Percentiles rank a stretch among this genome's conserved stretches.
These are phyloP conservation scores for Alosa alosa DNA, from an alignment of 2,113 vertebrate genomes.

Conservation along the genomic window DNA sequence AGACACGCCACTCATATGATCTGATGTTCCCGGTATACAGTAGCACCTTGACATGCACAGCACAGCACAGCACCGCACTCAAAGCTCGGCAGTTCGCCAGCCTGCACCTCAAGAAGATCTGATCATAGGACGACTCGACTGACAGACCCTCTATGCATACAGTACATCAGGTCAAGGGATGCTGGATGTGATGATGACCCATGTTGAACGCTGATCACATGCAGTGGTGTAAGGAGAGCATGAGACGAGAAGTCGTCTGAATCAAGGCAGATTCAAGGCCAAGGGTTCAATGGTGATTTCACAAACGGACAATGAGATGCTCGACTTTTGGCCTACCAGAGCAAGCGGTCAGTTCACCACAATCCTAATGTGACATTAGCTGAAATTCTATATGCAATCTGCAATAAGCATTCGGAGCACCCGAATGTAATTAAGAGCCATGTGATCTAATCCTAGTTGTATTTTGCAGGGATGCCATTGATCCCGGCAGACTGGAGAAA, in stretches of 20 bases:
- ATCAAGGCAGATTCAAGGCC: not conserved
- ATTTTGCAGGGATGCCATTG: not conserved
- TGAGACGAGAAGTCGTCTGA: not conserved
- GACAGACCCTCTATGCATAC: constrained; percentile 2
- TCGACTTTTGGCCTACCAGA: not conserved
- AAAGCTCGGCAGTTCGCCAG: not conserved
- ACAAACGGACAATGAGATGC: not conserved
- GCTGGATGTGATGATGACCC: not conserved
- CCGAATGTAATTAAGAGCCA: not conserved
- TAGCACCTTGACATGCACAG: not conserved
- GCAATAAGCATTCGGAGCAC: not conserved
- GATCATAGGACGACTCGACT: not conserved
- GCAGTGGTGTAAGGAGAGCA: not conserved
- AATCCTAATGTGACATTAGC: not conserved
- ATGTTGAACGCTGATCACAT: not conserved
- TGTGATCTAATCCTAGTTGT: not conserved
- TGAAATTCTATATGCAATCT: not conserved
- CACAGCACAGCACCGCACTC: not conserved
- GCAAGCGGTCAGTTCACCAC: not conserved
- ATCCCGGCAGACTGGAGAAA: not conserved
- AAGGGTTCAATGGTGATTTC: not conserved
- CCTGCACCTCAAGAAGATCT: not conserved
- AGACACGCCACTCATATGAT: not conserved
- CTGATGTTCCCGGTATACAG: not conserved
- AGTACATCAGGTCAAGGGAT: not conserved